Percentiles rank a stretch among this genome's conserved stretches.
These are phyloP conservation scores for Manis crassicaudata DNA, from an alignment of 2,797 vertebrate species.

Conservation along the genomic window DNA sequence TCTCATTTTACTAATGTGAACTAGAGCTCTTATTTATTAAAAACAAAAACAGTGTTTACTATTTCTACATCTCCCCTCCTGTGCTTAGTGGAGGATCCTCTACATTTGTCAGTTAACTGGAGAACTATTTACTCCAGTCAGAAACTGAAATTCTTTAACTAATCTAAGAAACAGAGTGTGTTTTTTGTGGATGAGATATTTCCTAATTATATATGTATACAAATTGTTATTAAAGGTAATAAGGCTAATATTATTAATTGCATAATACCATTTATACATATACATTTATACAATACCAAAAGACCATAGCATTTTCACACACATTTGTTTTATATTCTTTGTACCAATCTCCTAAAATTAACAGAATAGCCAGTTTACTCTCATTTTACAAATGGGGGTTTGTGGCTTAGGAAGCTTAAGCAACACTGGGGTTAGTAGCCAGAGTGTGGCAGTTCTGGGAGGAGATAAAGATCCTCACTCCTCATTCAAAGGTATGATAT, in stretches of 20 bases:
- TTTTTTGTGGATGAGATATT: not conserved
- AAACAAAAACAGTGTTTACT: not conserved
- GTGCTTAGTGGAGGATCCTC: not conserved
- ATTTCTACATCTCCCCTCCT: not conserved
- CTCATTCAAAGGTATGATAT: not conserved
- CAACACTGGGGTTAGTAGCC: not conserved
- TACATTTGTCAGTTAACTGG: not conserved
- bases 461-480: not conserved
- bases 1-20: not conserved
- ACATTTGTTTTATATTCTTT: not conserved
- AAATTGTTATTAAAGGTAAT: not conserved
- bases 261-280: not conserved
- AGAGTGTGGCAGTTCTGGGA: not conserved
- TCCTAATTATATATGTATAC: not conserved
- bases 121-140: not conserved
- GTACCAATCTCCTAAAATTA: not conserved
- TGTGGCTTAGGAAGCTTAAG: not conserved
- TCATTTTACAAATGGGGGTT: not conserved
- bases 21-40: not conserved
- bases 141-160: not conserved
- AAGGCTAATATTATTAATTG: not conserved
- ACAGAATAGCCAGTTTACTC: not conserved
- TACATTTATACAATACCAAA: too few relatives aligned
- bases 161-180: not conserved
- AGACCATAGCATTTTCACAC: not conserved